These are phyloP conservation scores for Acinonyx jubatus DNA, from an alignment of 2,113 vertebrate species.

Conservation along the genomic window DNA sequence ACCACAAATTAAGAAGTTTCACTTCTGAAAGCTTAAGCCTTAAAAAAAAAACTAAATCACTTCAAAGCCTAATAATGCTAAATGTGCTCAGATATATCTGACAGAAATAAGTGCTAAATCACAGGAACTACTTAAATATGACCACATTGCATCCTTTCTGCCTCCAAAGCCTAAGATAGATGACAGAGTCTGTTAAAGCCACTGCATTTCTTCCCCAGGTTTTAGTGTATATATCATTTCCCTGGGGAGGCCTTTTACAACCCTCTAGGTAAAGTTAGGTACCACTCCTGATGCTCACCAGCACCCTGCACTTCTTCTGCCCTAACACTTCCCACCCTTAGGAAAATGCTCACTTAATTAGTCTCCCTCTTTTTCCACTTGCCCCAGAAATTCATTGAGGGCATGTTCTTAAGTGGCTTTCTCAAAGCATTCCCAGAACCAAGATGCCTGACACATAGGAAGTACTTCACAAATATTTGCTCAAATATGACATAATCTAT, in stretches of 20 bases:
- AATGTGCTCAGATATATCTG: not conserved
- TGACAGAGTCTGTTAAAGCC: not conserved
- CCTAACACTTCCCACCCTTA: not conserved
- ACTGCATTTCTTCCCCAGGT: not conserved
- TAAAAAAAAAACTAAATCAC: not conserved
- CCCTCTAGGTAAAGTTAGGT: not conserved
- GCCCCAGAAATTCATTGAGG: not conserved
- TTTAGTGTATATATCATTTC: not conserved
- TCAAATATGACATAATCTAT: not conserved
- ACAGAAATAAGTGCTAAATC: constrained; percentile 5
- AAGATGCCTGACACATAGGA: not conserved
- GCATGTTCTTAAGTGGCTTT: not conserved
- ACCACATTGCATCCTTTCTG: not conserved
- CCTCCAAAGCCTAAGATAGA: not conserved
- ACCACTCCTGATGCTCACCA: not conserved
- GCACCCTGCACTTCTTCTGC: not conserved
- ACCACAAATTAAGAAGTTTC: constrained; percentile 8
- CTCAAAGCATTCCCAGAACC: not conserved
- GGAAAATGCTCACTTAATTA: not conserved
- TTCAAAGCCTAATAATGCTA: constrained; percentile 2
- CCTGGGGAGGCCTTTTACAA: not conserved
- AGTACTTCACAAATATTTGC: not conserved
- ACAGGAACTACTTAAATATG: not conserved
- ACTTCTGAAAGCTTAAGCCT: not conserved
- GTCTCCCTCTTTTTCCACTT: not conserved